These are phyloP conservation scores for Acanthopagrus latus DNA, from an alignment of 2,797 vertebrate genomes.

Conservation along the genomic window DNA sequence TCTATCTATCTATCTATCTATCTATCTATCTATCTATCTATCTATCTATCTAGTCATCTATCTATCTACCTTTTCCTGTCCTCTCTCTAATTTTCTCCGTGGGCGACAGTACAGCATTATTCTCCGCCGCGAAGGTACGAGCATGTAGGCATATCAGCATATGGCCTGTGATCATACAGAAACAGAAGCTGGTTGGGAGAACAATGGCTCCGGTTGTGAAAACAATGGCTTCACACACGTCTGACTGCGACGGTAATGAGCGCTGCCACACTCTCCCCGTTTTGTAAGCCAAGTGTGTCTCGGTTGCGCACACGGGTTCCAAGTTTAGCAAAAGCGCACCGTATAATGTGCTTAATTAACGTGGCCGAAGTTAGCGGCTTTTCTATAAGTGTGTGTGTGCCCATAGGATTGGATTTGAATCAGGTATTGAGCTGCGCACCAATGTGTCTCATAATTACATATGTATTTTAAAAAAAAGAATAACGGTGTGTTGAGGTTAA, in stretches of 20 bases:
- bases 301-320: slow-evolving; percentile 36
- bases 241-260: slow-evolving; percentile 53
- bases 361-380: neutral
- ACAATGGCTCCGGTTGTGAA: slow-evolving; percentile 55
- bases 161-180: slow-evolving; percentile 66
- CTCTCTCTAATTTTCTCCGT: slow-evolving; percentile 10
- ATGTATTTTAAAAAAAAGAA: neutral
- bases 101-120: slow-evolving; percentile 44
- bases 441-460: neutral
- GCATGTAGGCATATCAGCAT: slow-evolving; percentile 69
- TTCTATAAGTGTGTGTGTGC: neutral
- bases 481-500: too few relatives aligned
- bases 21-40: neutral
- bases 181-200: slow-evolving; percentile 50
- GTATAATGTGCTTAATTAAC: slow-evolving; percentile 6
- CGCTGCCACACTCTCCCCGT: slow-evolving; percentile 46
- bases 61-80: neutral
- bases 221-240: slow-evolving; percentile 68
- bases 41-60: neutral
- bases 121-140: slow-evolving; percentile 27
- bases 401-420: neutral
- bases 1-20: slow-evolving; percentile 24
- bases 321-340: slow-evolving; percentile 33
- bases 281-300: slow-evolving; percentile 53
- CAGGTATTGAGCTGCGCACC: neutral